Percentiles rank a stretch among this genome's conserved stretches.
Conservation (phyloP, 2,888 invertebrate genomes). For the Drosophila multiciliata region DNA sequence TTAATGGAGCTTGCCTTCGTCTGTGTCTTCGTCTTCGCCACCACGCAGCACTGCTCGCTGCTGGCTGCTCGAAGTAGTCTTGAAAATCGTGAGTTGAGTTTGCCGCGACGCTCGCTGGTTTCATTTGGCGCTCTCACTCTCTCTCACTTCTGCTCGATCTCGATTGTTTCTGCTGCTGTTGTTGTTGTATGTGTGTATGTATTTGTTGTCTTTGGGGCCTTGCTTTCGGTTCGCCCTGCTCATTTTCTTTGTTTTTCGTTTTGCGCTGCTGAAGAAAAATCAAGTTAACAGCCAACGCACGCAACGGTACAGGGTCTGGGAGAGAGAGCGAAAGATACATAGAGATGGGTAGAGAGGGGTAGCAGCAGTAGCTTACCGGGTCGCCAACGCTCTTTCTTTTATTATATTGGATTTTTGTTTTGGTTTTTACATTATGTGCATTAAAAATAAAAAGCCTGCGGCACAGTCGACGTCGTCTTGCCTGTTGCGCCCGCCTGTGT, state of each 20-base stretch:
- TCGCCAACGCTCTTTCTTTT: conserved; percentile 52
- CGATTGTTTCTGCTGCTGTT: conserved; percentile 16
- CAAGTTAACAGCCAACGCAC: conserved; percentile 76
- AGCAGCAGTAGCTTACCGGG: conserved; percentile 43
- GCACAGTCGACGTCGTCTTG: conserved; percentile 35
- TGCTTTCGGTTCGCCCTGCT: conserved; percentile 60
- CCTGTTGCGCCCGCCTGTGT: conserved; percentile 41
- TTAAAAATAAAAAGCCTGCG: conserved; percentile 69
- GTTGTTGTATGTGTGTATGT: conserved; percentile 15
- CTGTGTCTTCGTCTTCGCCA: neutral
- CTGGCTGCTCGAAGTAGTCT: conserved; percentile 63
- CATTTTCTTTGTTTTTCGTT: conserved; percentile 78
- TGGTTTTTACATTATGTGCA: conserved; percentile 49
- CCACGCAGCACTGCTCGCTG: conserved; percentile 1
- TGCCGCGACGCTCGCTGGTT: conserved; percentile 49
- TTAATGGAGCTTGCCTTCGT: conserved; percentile 56
- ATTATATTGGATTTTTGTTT: conserved; percentile 13
- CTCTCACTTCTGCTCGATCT: conserved; percentile 20
- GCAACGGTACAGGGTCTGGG: conserved; percentile 48
- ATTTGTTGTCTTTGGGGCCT: conserved; percentile 36
- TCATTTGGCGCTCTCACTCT: conserved; percentile 45
- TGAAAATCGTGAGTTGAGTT: conserved; percentile 77
- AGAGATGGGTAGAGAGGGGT: conserved; percentile 32
- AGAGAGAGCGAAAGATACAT: conserved; percentile 6
- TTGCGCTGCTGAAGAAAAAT: conserved; percentile 71